Base-by-base conservation (phyloP, 2,888 invertebrate genomes). In the Ypsolopha scabrella region DNA sequence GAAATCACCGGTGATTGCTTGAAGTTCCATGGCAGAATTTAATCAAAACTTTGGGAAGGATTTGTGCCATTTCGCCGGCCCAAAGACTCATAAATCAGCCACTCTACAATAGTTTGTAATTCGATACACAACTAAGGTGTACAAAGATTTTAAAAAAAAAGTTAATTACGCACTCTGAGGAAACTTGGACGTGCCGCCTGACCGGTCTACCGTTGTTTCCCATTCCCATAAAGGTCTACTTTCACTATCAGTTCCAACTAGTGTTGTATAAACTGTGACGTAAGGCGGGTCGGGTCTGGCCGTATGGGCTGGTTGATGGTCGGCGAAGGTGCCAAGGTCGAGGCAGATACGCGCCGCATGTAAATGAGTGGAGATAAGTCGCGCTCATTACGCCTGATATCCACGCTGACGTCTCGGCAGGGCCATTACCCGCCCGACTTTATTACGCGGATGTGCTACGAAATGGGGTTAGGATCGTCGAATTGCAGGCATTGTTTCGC, bases 281-380 rank as follows among this genome's bases (percentile, higher is more conserved):
- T 53, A 50, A 53, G 37, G 24, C 24, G 51, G 56, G 60, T 60
- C 59, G 61, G 64, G 63, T 74, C 74, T 68, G 66, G 65, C 67
- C 66, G 69, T 72, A 63, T 65, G 68, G 44, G 51, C 33, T 34
- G 48, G 39, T 6, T 7, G 48, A 69, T 70, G 63, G 24, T 24
- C 24, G 72, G 72, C 72, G 71, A 76, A 24, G 72, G 75, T 76
- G 80, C 75, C 82, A 83, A 83, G 83, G 85, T 81, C 83, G 81
- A 69, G 72, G 69, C 69, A 67, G 71, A 73, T 72, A 72, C 70
- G 75, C 75, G 73, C 63, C 65, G 75, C 73, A 83, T 83, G 82
- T 72, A 83, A 86, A 85, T 82, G 76, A 76, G 73, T 69, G 60
- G 61, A 79, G 80, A 82, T 82, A 83, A 80, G 77, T 76, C 74